Evolutionary conservation across 1,140 invertebrate genomes (phyloP), one percentile per base, ranked within the genome.

Genomic region (Rhyacophila brunnea): DNA sequence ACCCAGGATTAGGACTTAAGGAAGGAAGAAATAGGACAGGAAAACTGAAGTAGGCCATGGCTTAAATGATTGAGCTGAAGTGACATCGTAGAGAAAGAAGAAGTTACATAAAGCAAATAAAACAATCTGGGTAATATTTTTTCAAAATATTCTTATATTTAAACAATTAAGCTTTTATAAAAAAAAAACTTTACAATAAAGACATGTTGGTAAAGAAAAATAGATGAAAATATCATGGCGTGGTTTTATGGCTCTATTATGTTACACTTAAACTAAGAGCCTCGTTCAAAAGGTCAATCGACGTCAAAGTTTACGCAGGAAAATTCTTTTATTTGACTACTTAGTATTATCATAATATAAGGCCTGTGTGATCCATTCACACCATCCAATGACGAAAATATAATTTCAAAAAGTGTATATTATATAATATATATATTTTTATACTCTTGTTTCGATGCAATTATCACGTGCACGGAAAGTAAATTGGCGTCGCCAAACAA

Each of bases 121-220:
- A 40, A 40, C 38, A 9, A 28, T 9, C 3, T 28, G 23, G 3
- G 23, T 28, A 28, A 28, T 28, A 28, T 28, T 28, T 19, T 48
- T 64, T 64, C 52, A 59, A 60, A 60, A 64, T 60, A 49, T 45
- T 57, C 47, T 64, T 52, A 52, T 64, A 57, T 60, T 43, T 50
- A 58, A 64, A 64, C 62, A 64, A 60, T 56, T 63, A 56, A 60
- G 62, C 62, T 60, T 60, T 58, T 59, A 64, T 60, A 64, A 60
- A 64, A 64, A 59, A 28, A 62, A 57, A 64, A 60, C 46, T 64
- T 62, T 59, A 64, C 62, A 64, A 64, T 53, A 62, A 55, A 58
- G 55, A 64, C 55, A 46, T 51, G 56, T 61, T 20, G 18, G 59
- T 61, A 61, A 61, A 61, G 55, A 59, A 64, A 48, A 64, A 59